Evolutionary conservation across 2,797 vertebrate genomes (phyloP), one percentile per base, ranked within the genome.

Genomic region (Tamandua tetradactyla): DNA sequence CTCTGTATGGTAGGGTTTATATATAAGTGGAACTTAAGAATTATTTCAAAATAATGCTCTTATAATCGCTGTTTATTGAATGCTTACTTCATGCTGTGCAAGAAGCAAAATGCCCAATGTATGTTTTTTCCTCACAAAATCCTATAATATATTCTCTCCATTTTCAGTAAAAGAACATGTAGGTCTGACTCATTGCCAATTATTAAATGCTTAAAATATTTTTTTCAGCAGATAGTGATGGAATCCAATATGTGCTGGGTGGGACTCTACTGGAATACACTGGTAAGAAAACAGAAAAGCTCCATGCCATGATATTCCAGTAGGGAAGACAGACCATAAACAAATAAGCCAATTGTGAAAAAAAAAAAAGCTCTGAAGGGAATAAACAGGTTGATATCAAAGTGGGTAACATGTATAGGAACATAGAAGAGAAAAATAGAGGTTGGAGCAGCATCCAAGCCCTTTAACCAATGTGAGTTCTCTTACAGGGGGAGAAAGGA

Each of bases 391-490:
- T 32, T 84, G 57, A 30, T 15, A 35, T 6, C 2, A 18, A 90
- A 85, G n/a, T 61, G 20, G 8, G 4, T 22, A 49, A 86, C 40
- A 75, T 35, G 22, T 37, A 15, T 17, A 25, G 57, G 30, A 30
- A 69, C 17, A 9, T 20, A 42, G 68, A 69, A 25, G 44, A 91
- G 22, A 52, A 44, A 40, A 75, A 30, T 55, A 10, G 23, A 78
- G 1, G 9, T 10, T 80, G 59, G 14, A 27, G 13, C 22, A 15
- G 6, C 69, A 4, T 12, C 11, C 27, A 49, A 20, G 25, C 7
- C 1, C 32, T 6, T 4, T 10, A 22, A 40, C 30, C 32, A 4
- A 2, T 37, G 4, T 37, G n/a, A 14, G 3, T n/a, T 12, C 4
- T 57, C 37, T 22, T 11, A 17, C 20, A 18, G 35, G 15, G 20